These are phyloP conservation scores for Drosophila leontia DNA, from an alignment of 1,140 invertebrate species.

Conservation along the genomic window DNA sequence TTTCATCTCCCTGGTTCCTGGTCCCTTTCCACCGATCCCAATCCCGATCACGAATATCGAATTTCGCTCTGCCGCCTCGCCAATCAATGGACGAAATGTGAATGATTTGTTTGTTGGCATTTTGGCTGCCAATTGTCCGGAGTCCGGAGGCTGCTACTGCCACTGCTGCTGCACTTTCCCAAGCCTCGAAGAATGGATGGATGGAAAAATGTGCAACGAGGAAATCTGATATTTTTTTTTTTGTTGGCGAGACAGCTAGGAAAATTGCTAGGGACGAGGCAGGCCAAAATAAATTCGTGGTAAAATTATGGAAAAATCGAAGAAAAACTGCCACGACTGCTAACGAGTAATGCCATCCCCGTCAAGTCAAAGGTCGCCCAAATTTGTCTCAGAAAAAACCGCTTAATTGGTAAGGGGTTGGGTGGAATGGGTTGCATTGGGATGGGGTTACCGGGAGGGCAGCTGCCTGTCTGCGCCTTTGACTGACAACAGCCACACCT, in stretches of 20 bases:
- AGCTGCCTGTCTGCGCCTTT: constrained; percentile 73
- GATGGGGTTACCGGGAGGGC: constrained; percentile 29
- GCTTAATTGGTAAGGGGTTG: constrained; percentile 67
- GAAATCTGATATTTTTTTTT: constrained; percentile 78
- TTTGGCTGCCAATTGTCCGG: constrained; percentile 77
- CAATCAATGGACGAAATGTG: constrained; percentile 75
- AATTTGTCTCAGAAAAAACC: constrained; percentile 75
- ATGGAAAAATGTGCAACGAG: constrained; percentile 68
- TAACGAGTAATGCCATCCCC: constrained; percentile 70
- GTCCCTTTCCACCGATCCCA: constrained; percentile 8
- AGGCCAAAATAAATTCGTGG: constrained; percentile 62
- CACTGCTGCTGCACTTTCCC: constrained; percentile 66
- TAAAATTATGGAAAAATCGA: constrained; percentile 74
- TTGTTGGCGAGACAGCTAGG: constrained; percentile 39
- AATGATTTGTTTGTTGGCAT: constrained; percentile 81
- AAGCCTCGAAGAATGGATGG: constrained; percentile 54
- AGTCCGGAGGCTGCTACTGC: constrained; percentile 43
- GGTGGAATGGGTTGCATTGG: constrained; percentile 4
- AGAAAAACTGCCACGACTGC: constrained; percentile 73
- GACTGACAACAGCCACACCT: constrained; percentile 80
- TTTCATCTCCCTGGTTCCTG: constrained; percentile 8
- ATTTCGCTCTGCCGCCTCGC: constrained; percentile 70
- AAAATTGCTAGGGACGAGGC: constrained; percentile 46
- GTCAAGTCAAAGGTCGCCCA: constrained; percentile 75
- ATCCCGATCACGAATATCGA: constrained; percentile 56